These are phyloP conservation scores for Neoscelio sp. DNA, from an alignment of 2,888 invertebrate genomes.

Conservation along the genomic window DNA sequence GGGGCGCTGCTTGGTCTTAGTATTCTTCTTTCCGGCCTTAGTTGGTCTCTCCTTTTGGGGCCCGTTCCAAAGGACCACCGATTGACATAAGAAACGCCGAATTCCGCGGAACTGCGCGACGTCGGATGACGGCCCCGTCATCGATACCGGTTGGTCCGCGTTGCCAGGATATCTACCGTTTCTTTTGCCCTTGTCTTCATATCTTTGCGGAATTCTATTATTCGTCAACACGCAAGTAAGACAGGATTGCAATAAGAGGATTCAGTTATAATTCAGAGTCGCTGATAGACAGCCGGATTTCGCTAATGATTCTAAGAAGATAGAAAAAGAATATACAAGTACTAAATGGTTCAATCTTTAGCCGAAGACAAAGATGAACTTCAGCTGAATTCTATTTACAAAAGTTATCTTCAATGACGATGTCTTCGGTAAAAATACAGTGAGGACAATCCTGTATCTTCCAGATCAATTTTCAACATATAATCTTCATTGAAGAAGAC, in stretches of 20 bases:
- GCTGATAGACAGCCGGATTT: not conserved
- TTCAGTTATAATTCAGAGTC: constrained; percentile 22
- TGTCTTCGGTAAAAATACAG: too few relatives aligned
- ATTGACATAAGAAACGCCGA: constrained; percentile 68
- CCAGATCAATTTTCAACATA: too few relatives aligned
- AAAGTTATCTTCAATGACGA: too few relatives aligned
- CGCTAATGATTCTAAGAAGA: constrained; percentile 5
- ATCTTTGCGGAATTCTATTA: constrained; percentile 59
- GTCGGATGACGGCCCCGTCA: constrained; percentile 61
- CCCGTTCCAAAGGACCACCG: constrained; percentile 61
- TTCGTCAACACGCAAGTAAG: constrained; percentile 38
- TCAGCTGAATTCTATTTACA: too few relatives aligned
- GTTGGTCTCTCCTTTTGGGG: constrained; percentile 68
- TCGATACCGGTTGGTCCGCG: constrained; percentile 67
- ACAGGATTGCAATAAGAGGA: constrained; percentile 32
- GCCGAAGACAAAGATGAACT: not conserved
- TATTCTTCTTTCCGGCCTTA: constrained; percentile 57
- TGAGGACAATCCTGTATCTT: too few relatives aligned
- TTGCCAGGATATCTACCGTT: constrained; percentile 61
- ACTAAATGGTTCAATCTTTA: not conserved
- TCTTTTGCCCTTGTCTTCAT: constrained; percentile 59
- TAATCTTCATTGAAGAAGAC: too few relatives aligned
- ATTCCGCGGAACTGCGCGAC: constrained; percentile 69
- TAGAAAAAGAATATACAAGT: not conserved
- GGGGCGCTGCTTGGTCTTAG: constrained; percentile 46